Evolutionary conservation across 1,140 invertebrate genomes (phyloP), one percentile per base, ranked within the genome.

Genomic region (Odontomachus brunneus): DNA sequence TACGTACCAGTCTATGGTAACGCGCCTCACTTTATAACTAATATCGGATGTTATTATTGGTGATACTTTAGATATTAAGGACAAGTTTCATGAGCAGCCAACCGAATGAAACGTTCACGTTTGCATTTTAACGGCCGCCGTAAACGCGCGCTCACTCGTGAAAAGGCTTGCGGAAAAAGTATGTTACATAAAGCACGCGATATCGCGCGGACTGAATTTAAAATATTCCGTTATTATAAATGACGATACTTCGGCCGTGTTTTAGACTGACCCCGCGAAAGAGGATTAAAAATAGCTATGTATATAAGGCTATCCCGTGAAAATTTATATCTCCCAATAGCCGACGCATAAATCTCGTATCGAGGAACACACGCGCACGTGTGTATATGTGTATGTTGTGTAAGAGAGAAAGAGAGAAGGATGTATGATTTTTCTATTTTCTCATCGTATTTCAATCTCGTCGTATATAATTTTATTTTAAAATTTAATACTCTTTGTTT

Each of bases 51-150:
- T 75, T 57, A 65, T 75, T 75, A 75, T 75, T 75, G 73, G 17
- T 57, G 55, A 75, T 63, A 60, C 49, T 75, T 75, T 57, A 49
- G 59, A 75, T 63, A 63, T 63, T 63, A 75, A 75, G 26, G 44
- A 29, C 72, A 63, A 75, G 38, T 63, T 49, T 75, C 63, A 75
- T n/a, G 24, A 44, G 12, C 22, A 33, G 29, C 29, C 29, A 3
- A 5, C 29, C 59, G 24, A 63, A 9, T 24, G 57, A 26, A 24
- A 44, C 38, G 2, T 33, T 5, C 38, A 38, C 59, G 63, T 75
- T 75, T 75, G 73, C 73, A 75, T 75, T 75, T 75, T 75, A 75
- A 75, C 38, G 63, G 14, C 33, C n/a, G 57, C 57, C 33, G 72
- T 53, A 15, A 60, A 19, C 51, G 15, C 12, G 29, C 51, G 22